These are phyloP conservation scores for Acinonyx jubatus DNA, from an alignment of 2,113 vertebrate species.

Conservation along the genomic window DNA sequence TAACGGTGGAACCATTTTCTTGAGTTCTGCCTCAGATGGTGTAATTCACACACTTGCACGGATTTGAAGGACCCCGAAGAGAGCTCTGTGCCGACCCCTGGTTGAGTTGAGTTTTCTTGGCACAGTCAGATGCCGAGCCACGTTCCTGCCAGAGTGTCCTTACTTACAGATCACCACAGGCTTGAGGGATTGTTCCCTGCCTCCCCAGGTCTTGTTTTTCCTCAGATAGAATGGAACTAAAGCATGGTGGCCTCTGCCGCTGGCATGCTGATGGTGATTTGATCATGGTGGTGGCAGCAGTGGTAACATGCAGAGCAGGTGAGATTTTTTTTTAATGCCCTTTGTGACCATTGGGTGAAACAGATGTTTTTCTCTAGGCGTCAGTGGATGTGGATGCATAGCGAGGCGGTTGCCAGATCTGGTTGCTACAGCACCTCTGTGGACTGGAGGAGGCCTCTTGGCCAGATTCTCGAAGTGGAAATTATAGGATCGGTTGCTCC, in stretches of 20 bases:
- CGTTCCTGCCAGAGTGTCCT: too few relatives aligned
- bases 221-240: neutral
- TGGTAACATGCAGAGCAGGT: neutral
- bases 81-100: neutral
- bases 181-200: neutral
- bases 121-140: too few relatives aligned
- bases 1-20: neutral
- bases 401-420: neutral
- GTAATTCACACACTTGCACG: fast-evolving
- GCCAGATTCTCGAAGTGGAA: neutral
- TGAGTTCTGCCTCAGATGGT: neutral
- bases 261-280: too few relatives aligned
- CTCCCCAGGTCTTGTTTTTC: neutral
- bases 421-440: neutral
- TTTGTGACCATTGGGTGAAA: neutral
- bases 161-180: neutral
- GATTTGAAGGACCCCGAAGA: neutral
- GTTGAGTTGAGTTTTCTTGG: neutral
- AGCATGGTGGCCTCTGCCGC: neutral
- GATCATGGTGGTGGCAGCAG: neutral
- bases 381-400: too few relatives aligned
- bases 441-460: neutral
- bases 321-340: neutral
- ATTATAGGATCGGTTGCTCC: neutral
- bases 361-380: fast-evolving